These are phyloP conservation scores for Dasysyrphus albostriatus DNA, from an alignment of 2,888 invertebrate species.

Conservation along the genomic window DNA sequence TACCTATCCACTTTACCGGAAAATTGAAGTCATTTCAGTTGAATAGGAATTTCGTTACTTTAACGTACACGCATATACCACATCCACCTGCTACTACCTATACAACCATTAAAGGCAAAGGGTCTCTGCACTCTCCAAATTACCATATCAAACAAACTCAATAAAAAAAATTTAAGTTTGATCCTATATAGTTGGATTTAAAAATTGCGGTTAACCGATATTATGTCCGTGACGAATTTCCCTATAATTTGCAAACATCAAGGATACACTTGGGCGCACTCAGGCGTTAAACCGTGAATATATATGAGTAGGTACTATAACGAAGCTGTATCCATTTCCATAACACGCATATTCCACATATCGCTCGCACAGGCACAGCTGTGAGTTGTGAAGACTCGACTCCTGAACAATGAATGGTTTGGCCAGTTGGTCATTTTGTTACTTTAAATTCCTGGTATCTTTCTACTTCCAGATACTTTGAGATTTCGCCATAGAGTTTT, in stretches of 20 bases:
- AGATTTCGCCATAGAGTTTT: conserved; percentile 24
- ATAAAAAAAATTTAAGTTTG: not conserved
- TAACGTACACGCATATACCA: conserved; percentile 21
- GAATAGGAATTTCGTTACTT: not conserved
- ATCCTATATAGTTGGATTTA: conserved; percentile 42
- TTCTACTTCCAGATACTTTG: not conserved
- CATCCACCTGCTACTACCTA: conserved; percentile 32
- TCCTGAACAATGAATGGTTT: not conserved
- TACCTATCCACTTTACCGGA: not conserved
- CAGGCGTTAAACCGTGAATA: conserved; percentile 65
- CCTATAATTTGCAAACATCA: conserved; percentile 69
- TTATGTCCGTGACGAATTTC: conserved; percentile 74
- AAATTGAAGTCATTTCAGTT: conserved; percentile 1
- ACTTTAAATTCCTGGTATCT: conserved; percentile 15
- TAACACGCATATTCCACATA: conserved; percentile 58
- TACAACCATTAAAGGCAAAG: not conserved
- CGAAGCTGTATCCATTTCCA: conserved; percentile 32
- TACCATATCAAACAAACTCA: conserved; percentile 1
- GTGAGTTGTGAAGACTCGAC: conserved; percentile 5
- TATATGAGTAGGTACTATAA: conserved; percentile 22
- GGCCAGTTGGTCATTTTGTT: conserved; percentile 21
- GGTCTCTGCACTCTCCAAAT: not conserved
- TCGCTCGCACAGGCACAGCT: conserved; percentile 48
- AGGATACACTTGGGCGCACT: conserved; percentile 67
- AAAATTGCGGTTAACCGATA: conserved; percentile 75